Conservation (phyloP, 2,113 vertebrate genomes). For the Recurvirostra avosetta region DNA sequence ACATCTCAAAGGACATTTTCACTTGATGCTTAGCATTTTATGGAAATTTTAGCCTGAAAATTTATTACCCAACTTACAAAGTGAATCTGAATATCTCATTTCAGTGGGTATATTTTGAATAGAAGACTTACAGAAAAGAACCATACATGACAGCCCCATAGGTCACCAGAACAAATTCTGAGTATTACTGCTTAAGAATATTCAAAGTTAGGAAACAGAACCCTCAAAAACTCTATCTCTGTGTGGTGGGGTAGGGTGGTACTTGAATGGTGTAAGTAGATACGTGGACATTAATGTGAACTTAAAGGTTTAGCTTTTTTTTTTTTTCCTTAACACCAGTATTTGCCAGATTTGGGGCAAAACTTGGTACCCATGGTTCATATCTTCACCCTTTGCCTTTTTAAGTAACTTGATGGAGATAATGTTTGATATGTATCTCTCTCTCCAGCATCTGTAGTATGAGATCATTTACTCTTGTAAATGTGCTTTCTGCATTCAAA, state of each 20-base stretch:
- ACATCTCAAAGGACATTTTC: neutral
- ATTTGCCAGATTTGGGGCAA: neutral
- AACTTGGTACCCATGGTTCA: neutral
- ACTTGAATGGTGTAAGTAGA: neutral
- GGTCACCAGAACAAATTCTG: neutral
- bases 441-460: neutral
- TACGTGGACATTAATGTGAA: neutral
- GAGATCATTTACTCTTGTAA: neutral
- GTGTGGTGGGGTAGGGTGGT: neutral
- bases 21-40: neutral
- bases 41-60: neutral
- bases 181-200: neutral
- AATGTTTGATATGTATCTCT: neutral
- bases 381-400: neutral
- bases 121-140: neutral
- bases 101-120: neutral
- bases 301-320: neutral
- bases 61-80: neutral
- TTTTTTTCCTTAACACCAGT: neutral
- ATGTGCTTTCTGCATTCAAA: neutral
- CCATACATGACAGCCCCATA: neutral
- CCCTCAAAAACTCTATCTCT: neutral
- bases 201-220: neutral
- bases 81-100: neutral
- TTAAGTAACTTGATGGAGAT: neutral